Evolutionary conservation across 2,113 vertebrate species (phyloP).

Genomic region (Tenebrosternarchus preto): DNA sequence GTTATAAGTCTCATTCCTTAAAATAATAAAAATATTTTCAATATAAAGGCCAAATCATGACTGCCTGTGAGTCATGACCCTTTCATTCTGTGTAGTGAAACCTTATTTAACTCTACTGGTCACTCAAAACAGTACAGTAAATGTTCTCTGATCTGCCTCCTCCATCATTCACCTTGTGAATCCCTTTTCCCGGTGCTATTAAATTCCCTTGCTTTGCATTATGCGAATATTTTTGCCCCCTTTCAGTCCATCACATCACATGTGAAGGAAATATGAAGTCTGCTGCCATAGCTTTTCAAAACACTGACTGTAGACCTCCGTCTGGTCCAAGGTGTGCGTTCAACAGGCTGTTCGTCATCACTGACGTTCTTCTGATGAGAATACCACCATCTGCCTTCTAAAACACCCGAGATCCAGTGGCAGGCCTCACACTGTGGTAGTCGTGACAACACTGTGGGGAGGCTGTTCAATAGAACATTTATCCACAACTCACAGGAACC

Average conservation of each 20-base stretch:
- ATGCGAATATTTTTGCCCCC: neutral
- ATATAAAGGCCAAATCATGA: neutral
- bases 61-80: neutral
- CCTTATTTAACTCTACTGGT: neutral
- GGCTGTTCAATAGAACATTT: neutral
- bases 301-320: too few relatives aligned
- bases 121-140: neutral
- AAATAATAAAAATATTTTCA: neutral
- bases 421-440: too few relatives aligned
- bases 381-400: neutral
- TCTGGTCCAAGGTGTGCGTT: too few relatives aligned
- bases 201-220: neutral
- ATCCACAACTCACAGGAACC: neutral
- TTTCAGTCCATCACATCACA: neutral
- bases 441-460: neutral
- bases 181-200: neutral
- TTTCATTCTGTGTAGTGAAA: neutral
- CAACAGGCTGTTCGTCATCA: neutral
- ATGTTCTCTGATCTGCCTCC: neutral
- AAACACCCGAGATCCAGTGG: neutral
- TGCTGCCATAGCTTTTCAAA: too few relatives aligned
- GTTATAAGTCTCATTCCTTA: too few relatives aligned
- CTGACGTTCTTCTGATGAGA: neutral
- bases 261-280: too few relatives aligned
- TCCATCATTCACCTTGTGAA: neutral